phyloP scores from a whole-genome alignment of 2,797 vertebrate genomes.

The Leucoraja ocellata region DNA sequence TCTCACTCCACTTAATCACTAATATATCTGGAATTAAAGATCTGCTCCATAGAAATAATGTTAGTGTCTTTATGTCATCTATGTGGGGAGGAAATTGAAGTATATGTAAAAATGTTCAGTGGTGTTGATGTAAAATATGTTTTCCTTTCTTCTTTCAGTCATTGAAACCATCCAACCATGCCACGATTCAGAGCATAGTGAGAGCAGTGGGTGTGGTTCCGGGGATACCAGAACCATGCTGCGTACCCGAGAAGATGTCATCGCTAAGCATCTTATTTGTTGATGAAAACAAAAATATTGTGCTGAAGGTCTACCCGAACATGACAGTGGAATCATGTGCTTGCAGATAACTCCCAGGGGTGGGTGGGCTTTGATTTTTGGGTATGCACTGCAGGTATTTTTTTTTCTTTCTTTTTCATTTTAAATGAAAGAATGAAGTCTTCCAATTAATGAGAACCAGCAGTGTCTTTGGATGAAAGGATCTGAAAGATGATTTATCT shows the following conservation, averaged over 20 bases:
- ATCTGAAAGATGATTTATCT: conserved; percentile 28
- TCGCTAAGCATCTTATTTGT: conserved; percentile 93
- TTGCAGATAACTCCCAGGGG: conserved; percentile 70
- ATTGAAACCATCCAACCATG: conserved; percentile 89
- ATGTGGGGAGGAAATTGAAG: neutral
- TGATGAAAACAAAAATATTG: conserved; percentile 89
- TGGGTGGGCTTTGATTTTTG: neutral
- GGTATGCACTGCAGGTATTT: conserved; percentile 18
- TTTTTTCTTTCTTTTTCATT: conserved; percentile 39
- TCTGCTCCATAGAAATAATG: no score
- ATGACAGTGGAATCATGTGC: conserved; percentile 95
- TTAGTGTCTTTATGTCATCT: neutral
- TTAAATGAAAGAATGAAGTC: conserved; percentile 7
- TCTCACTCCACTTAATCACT: neutral
- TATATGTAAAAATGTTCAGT: neutral
- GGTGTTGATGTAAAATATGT: neutral
- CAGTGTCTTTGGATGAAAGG: conserved; percentile 25
- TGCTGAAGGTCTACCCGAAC: conserved; percentile 93
- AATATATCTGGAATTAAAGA: neutral
- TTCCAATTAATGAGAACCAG: conserved; percentile 25
- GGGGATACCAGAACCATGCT: conserved; percentile 88
- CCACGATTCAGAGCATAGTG: conserved; percentile 96
- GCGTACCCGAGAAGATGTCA: conserved; percentile 92
- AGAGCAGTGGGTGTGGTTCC: conserved; percentile 84
- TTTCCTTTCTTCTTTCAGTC: conserved; percentile 57